These are phyloP conservation scores for Hucho hucho DNA, from an alignment of 2,113 vertebrate genomes.

Conservation along the genomic window DNA sequence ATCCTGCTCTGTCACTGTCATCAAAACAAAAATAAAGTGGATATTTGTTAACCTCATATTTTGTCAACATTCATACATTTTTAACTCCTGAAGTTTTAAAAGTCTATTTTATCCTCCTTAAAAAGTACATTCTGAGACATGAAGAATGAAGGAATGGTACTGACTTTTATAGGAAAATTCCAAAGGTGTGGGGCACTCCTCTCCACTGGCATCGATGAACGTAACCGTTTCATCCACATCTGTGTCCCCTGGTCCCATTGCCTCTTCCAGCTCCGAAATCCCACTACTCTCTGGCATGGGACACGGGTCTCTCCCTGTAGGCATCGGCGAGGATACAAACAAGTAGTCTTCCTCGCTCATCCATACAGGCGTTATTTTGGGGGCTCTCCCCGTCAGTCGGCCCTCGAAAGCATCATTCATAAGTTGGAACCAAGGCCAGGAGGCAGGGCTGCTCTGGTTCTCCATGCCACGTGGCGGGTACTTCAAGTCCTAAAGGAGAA, in stretches of 20 bases:
- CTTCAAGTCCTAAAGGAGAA: conserved; percentile 60
- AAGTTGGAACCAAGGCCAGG: conserved; percentile 78
- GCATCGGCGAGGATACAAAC: conserved; percentile 46
- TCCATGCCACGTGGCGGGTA: conserved; percentile 68
- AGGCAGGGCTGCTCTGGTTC: conserved; percentile 61
- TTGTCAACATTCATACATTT: no score
- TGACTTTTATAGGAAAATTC: conserved; percentile 66
- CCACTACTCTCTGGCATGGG: conserved; percentile 45
- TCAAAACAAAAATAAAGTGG: neutral
- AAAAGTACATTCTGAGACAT: neutral
- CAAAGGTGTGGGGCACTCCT: conserved; percentile 60
- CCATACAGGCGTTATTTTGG: conserved; percentile 59
- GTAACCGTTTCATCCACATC: conserved; percentile 52
- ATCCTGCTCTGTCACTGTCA: conserved; percentile 72
- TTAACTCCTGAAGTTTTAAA: no score
- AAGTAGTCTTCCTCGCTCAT: conserved; percentile 59
- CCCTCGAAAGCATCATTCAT: conserved; percentile 73
- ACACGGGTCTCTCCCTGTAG: conserved; percentile 45
- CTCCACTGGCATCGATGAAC: conserved; percentile 69
- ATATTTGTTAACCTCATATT: no score
- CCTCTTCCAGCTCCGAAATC: conserved; percentile 56
- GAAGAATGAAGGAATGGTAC: neutral
- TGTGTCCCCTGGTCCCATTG: conserved; percentile 32
- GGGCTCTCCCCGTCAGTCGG: conserved; percentile 58
- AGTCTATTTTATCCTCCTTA: neutral